A percentile compares a stretch with the other conserved stretches of the same genome.
Evolutionary conservation across 2,113 vertebrate genomes (phyloP).

Genomic region (Megaleporinus macrocephalus): DNA sequence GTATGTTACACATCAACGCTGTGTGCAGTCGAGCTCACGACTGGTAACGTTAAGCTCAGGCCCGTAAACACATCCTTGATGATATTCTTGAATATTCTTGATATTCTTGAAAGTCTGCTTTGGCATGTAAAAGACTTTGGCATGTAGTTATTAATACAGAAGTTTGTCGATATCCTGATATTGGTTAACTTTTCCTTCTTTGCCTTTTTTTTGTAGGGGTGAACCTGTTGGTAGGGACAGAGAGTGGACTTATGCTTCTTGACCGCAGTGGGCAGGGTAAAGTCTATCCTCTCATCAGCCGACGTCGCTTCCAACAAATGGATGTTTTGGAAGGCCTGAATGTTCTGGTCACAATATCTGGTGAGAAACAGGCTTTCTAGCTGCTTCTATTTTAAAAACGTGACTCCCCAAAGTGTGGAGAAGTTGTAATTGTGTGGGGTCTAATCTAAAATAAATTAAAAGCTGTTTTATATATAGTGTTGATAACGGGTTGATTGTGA

Average conservation of each 20-base stretch:
- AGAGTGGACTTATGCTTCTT: conserved; percentile 87
- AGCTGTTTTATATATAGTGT: too few relatives aligned
- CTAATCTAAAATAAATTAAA: too few relatives aligned
- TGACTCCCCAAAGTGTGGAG: too few relatives aligned
- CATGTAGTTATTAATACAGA: background rate
- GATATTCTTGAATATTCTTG: background rate
- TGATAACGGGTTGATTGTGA: too few relatives aligned
- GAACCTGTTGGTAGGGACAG: conserved; percentile 84
- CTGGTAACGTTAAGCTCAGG: background rate
- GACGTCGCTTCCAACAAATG: conserved; percentile 87
- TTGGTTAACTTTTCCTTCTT: background rate
- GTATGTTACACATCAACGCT: background rate
- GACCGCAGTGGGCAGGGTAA: conserved; percentile 88
- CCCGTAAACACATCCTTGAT: too few relatives aligned
- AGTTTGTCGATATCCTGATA: background rate
- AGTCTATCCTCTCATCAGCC: conserved; percentile 85
- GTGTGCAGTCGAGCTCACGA: background rate
- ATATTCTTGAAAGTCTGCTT: background rate
- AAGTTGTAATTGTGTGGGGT: too few relatives aligned
- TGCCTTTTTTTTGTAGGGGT: conserved; percentile 70
- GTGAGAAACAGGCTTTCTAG: conserved; percentile 39
- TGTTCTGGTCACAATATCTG: conserved; percentile 87
- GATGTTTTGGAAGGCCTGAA: conserved; percentile 88
- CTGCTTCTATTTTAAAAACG: too few relatives aligned
- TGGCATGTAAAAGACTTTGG: too few relatives aligned